These are phyloP conservation scores for Drosophila orena DNA, from an alignment of 1,140 invertebrate genomes.

Conservation along the genomic window DNA sequence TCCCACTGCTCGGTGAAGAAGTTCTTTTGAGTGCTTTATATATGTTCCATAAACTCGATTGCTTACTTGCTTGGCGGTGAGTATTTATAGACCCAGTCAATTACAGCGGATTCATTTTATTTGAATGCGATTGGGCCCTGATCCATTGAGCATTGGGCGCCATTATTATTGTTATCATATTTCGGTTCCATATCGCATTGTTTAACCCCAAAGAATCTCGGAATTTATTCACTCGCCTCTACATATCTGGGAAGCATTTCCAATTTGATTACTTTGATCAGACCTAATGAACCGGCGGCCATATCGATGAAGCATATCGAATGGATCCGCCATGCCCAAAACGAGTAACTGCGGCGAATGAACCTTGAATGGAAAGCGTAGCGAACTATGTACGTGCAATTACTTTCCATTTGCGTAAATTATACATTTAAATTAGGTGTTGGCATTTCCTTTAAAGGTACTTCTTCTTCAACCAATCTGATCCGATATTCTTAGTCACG, in stretches of 20 bases:
- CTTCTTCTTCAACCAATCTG: neutral
- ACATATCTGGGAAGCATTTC: constrained; percentile 37
- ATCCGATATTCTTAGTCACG: constrained; percentile 3
- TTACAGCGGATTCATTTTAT: constrained; percentile 3
- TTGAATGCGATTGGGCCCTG: neutral
- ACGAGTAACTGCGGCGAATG: constrained; percentile 52
- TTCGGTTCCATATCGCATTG: constrained; percentile 11
- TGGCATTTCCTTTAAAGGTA: neutral
- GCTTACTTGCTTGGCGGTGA: neutral
- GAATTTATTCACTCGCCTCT: constrained; percentile 5
- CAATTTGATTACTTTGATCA: constrained; percentile 58
- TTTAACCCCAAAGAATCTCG: constrained; percentile 5
- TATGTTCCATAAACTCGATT: constrained; percentile 26
- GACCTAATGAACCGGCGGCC: constrained; percentile 41
- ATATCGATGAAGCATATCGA: constrained; percentile 40
- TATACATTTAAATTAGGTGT: constrained; percentile 12
- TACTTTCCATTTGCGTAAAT: constrained; percentile 23
- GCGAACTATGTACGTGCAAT: neutral
- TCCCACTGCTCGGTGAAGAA: constrained; percentile 2
- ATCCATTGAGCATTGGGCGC: neutral
- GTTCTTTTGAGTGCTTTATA: constrained; percentile 24
- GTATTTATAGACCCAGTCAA: constrained; percentile 2
- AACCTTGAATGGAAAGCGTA: constrained; percentile 23
- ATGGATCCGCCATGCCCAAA: constrained; percentile 30
- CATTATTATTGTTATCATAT: constrained; percentile 30